These are phyloP conservation scores for Hipparchia sbordonii DNA, from an alignment of 2,888 invertebrate genomes.

Conservation along the genomic window DNA sequence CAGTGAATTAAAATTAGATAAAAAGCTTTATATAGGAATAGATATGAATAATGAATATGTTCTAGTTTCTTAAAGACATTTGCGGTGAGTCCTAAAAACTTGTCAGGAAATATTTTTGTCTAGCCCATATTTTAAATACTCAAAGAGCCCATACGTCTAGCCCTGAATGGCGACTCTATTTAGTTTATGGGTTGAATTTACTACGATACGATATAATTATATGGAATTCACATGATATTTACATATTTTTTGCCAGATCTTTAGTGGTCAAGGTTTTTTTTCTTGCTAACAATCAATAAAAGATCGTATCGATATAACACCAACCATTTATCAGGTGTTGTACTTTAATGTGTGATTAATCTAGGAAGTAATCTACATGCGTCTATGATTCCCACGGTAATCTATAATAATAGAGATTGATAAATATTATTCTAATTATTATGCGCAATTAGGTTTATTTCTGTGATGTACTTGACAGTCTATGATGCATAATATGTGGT, in stretches of 20 bases:
- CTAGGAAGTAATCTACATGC: constrained; percentile 31
- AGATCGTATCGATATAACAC: constrained; percentile 2
- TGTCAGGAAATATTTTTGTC: no score
- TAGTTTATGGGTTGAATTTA: no score
- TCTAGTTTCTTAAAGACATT: no score
- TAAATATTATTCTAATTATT: neutral
- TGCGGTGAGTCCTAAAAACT: no score
- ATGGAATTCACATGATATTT: no score
- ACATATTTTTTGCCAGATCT: neutral
- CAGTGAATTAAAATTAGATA: no score
- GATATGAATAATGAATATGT: no score
- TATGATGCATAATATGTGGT: neutral
- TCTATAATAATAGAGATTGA: constrained; percentile 17
- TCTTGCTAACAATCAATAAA: neutral
- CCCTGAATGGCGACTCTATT: no score
- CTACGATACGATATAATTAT: no score
- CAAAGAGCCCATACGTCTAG: no score
- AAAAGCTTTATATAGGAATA: no score
- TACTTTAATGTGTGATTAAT: constrained; percentile 2
- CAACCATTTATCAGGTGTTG: constrained; percentile 1
- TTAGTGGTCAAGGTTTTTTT: neutral
- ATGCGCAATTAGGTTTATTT: neutral
- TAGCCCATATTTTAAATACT: no score
- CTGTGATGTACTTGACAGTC: neutral
- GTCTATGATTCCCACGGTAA: constrained; percentile 25